Percentiles rank a stretch among this genome's conserved stretches.
Evolutionary conservation across 2,888 invertebrate species (phyloP).

Genomic region (Watsonalla cultraria): DNA sequence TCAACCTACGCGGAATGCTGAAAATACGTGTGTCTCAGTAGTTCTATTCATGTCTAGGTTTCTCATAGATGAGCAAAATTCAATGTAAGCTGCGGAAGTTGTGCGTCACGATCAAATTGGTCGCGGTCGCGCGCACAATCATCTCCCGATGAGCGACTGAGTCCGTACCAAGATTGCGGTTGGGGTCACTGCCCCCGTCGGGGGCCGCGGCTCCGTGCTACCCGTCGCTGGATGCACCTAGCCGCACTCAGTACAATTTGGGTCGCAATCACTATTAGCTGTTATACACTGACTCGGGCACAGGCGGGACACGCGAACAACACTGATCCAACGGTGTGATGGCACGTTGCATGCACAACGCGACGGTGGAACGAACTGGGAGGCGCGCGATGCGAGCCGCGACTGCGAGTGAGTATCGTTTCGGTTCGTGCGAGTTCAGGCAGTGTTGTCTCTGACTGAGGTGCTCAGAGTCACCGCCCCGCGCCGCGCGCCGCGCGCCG

Average conservation of each 20-base stretch:
- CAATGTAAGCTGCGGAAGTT: not conserved
- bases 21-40: too few relatives aligned
- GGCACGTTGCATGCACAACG: not conserved
- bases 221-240: slow-evolving; percentile 5
- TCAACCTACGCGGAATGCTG: too few relatives aligned
- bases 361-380: not conserved
- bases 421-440: too few relatives aligned
- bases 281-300: too few relatives aligned
- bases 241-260: slow-evolving; percentile 1
- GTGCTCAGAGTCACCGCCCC: slow-evolving; percentile 3
- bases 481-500: not conserved
- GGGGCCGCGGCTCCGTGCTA: slow-evolving; percentile 15
- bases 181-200: slow-evolving; percentile 54
- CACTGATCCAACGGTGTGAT: too few relatives aligned
- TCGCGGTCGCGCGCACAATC: slow-evolving; percentile 18
- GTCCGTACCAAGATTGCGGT: slow-evolving; percentile 39
- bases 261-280: slow-evolving; percentile 4
- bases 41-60: too few relatives aligned
- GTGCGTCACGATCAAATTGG: not conserved
- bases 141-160: slow-evolving; percentile 11
- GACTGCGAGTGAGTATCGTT: not conserved
- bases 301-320: too few relatives aligned
- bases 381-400: not conserved
- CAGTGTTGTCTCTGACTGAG: too few relatives aligned
- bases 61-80: not conserved